Evolutionary conservation across 2,113 vertebrate species (phyloP), one percentile per base, ranked within the genome.

Genomic region (Lynx canadensis): DNA sequence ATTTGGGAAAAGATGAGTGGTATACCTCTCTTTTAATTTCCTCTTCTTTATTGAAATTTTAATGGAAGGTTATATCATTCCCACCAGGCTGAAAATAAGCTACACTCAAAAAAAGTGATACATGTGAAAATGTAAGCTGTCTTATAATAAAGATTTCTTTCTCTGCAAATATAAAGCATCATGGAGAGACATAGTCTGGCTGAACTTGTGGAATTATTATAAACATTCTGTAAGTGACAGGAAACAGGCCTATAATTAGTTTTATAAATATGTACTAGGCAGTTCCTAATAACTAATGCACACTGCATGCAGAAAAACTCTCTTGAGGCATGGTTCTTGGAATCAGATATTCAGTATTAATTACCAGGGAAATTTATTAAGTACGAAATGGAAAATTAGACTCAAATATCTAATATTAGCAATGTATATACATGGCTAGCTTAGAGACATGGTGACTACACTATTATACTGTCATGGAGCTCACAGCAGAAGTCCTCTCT

Each of bases 321-420:
- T 93, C 68, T 74, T 98, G 94, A 96, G 89, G 48, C 68, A 95
- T 89, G 73, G 82, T 95, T 97, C 48, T 78, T 93, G 29, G 89
- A 97, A 96, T 96, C 66, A 95, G 38, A 55, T 21, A 69, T 82
- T 97, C 94, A 76, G n/a, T 95, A 93, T 97, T 95, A 97, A 97
- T 97, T 94, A 89, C 38, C 38, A 96, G 15, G 4, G 12, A 96
- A 57, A 81, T 83, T 93, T 91, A 52, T 91, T 96, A 91, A 89
- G 45, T 7, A 1, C 16, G 38, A 93, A 95, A 91, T 95, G 63
- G 33, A 97, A 97, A 93, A 91, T 82, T 93, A 89, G 33, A 91
- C 25, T 73, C 48, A 86, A 93, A 63, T 4, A 57, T 81, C n/a
- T 83, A 65, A 65, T 60, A 79, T 93, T 66, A 78, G 27, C 13